Evolutionary conservation across 2,797 vertebrate species (phyloP), one percentile per base, ranked within the genome.

Genomic region (Catostomus latipinnis): DNA sequence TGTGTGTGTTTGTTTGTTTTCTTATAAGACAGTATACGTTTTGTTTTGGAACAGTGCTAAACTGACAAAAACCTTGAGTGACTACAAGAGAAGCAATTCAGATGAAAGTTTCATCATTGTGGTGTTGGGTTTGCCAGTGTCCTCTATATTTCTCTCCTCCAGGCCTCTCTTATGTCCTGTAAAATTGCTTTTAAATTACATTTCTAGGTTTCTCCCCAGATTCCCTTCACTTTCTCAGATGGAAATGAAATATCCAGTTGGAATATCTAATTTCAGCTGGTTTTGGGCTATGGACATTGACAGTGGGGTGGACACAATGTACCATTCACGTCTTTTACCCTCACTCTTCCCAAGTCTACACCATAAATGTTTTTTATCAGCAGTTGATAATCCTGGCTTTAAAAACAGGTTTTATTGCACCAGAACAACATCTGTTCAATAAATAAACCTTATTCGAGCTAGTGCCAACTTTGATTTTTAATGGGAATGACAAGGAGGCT

Each of bases 131-230:
- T 69, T 74, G 43, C 71, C 76, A 67, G 48, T 60, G 76, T 68
- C 58, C 71, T 76, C 62, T 65, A 50, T 74, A 16, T 62, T 52
- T 73, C 72, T 65, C 80, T 83, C 81, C 80, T 83, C 62, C 74
- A 85, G 83, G 87, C 74, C 79, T 78, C 77, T 76, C 78, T 83
- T 74, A 81, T 81, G 82, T 89, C 76, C 83, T 81, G 79, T 80
- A 74, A 86, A 85, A 88, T 85, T 83, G 85, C 76, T 87, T 86
- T 86, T 86, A 86, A 85, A 88, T 88, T 85, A 87, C 83, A 87
- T 87, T 85, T 85, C 76, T 74, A 73, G 62, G 81, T 76, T 76
- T 78, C 70, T 74, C 75, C 76, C 76, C 62, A 73, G 70, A 82
- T 82, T 75, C 82, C 82, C 52, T 48, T 69, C 11, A 69, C 74